Evolutionary conservation across 2,797 vertebrate species (phyloP).

Genomic region (Gymnoscopelus microlampas): DNA sequence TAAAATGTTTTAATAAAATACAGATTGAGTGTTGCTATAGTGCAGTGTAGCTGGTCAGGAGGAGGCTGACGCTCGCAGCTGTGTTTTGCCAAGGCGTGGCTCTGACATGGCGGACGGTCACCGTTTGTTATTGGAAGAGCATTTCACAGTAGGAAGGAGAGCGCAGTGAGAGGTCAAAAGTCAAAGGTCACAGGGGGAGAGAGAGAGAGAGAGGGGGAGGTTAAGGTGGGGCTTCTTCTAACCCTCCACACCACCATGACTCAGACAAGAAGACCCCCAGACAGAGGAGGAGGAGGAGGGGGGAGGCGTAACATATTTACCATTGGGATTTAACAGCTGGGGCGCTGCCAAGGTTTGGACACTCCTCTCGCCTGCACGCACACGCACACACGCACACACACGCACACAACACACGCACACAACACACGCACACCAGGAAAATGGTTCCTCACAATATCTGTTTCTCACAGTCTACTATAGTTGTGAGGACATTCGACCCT

Average conservation of each 20-base stretch:
- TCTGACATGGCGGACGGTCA: slow-evolving; percentile 49
- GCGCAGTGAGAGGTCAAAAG: slow-evolving; percentile 63
- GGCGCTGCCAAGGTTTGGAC: slow-evolving; percentile 92
- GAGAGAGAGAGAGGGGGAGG: slow-evolving; percentile 55
- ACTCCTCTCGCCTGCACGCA: slow-evolving; percentile 97
- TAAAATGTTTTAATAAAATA: too few species aligned
- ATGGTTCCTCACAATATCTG: too few species aligned
- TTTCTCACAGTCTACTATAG: too few species aligned
- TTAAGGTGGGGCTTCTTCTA: slow-evolving; percentile 72
- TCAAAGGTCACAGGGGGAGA: slow-evolving; percentile 71
- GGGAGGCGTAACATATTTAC: slow-evolving; percentile 93
- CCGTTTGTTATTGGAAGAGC: slow-evolving; percentile 75
- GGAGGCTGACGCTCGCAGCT: slow-evolving; percentile 59
- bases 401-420: slow-evolving; percentile 27
- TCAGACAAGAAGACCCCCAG: slow-evolving; percentile 53
- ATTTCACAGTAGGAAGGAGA: slow-evolving; percentile 75
- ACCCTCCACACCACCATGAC: slow-evolving; percentile 65
- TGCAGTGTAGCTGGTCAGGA: slow-evolving; percentile 11
- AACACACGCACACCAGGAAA: slow-evolving; percentile 32
- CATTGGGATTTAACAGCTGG: slow-evolving; percentile 96
- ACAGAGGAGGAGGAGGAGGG: slow-evolving; percentile 57
- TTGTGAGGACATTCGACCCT: too few species aligned
- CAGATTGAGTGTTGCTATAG: background rate
- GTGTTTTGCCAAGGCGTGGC: slow-evolving; percentile 73
- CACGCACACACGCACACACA: slow-evolving; percentile 72